Evolutionary conservation across 1,140 invertebrate species (phyloP).

Genomic region (Drosophila sproati): DNA sequence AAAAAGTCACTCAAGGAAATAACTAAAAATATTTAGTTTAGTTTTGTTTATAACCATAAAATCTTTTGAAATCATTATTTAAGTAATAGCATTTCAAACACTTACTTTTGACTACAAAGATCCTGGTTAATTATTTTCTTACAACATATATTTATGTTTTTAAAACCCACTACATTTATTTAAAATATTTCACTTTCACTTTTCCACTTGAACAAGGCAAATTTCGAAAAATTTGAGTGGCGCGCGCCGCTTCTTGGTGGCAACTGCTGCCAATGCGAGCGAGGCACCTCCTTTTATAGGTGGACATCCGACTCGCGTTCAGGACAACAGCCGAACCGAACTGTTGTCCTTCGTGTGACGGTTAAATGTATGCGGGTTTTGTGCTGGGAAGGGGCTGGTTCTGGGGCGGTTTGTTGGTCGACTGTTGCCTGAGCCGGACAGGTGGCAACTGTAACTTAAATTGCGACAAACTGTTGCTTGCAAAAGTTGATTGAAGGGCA

Average conservation of each 20-base stretch:
- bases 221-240: slow-evolving; percentile 50
- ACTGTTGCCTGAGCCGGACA: slow-evolving; percentile 39
- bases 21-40: too few species aligned
- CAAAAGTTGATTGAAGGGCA: slow-evolving; percentile 54
- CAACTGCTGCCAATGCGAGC: slow-evolving; percentile 60
- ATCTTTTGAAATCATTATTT: too few species aligned
- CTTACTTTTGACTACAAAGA: too few species aligned
- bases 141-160: neutral
- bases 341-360: slow-evolving; percentile 22
- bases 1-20: too few species aligned
- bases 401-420: slow-evolving; percentile 2
- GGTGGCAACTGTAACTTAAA: slow-evolving; percentile 77
- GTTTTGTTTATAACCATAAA: too few species aligned
- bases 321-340: slow-evolving; percentile 35
- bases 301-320: slow-evolving; percentile 24
- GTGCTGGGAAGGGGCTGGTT: slow-evolving; percentile 1
- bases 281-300: slow-evolving; percentile 60
- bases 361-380: slow-evolving; percentile 28
- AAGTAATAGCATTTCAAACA: too few species aligned
- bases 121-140: too few species aligned
- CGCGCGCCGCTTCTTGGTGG: slow-evolving; percentile 70
- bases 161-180: slow-evolving; percentile 3
- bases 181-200: slow-evolving; percentile 16
- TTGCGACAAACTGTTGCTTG: slow-evolving; percentile 79
- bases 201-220: neutral